A percentile compares a stretch with the other conserved stretches of the same genome.
Conservation (phyloP, 2,797 vertebrate species). For the Notolabrus celidotus region DNA sequence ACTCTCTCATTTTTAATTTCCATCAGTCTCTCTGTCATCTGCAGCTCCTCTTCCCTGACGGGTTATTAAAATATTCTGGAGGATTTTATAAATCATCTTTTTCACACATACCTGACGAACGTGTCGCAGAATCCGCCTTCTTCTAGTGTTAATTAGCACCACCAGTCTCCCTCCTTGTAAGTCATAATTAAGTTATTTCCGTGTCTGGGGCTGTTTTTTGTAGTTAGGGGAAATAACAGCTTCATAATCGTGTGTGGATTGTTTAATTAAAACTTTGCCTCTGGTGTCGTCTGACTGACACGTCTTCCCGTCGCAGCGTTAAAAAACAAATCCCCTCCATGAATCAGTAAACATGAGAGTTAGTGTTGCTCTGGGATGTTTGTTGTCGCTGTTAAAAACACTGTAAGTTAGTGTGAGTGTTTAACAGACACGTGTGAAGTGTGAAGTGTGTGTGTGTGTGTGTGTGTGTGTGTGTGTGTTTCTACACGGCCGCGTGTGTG, state of each 20-base stretch:
- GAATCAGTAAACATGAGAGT: not conserved
- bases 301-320: not conserved
- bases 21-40: too few relatives aligned
- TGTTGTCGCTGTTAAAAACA: not conserved
- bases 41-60: not conserved
- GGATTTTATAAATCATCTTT: conserved; percentile 14
- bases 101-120: too few relatives aligned
- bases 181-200: not conserved
- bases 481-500: conserved; percentile 9
- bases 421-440: not conserved
- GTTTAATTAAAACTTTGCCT: not conserved
- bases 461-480: not conserved
- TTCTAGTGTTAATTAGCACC: too few relatives aligned
- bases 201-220: not conserved
- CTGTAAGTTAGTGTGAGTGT: not conserved
- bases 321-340: not conserved
- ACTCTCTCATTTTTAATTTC: too few relatives aligned
- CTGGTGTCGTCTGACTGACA: not conserved
- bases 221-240: not conserved
- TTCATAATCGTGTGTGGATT: not conserved
- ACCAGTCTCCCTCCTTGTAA: not conserved
- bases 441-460: conserved; percentile 11
- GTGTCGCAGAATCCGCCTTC: too few relatives aligned
- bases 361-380: not conserved
- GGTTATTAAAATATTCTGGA: not conserved